phyloP scores from a whole-genome alignment of 2,888 invertebrate species.

The Drosophila macrothrix region DNA sequence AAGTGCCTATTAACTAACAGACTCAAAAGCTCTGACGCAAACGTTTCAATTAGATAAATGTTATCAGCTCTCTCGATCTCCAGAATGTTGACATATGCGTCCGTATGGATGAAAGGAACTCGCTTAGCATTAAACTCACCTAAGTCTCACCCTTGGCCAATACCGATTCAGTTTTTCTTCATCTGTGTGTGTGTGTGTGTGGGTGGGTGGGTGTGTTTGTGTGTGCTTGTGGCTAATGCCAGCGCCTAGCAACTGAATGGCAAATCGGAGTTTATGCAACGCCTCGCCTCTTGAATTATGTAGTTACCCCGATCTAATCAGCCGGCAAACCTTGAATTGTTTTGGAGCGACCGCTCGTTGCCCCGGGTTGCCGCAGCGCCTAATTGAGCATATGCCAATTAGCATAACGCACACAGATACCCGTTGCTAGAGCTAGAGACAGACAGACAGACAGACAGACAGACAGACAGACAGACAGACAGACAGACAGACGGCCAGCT shows the following conservation, averaged over 20 bases:
- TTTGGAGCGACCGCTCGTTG: conserved; percentile 39
- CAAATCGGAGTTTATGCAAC: conserved; percentile 48
- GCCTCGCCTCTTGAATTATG: conserved; percentile 55
- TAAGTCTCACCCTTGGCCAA: conserved; percentile 12
- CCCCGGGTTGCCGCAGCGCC: conserved; percentile 55
- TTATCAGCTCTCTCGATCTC: conserved; percentile 20
- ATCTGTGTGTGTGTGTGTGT: background rate
- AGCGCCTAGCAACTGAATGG: conserved; percentile 64
- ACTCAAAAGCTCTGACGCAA: background rate
- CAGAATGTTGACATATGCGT: conserved; percentile 64
- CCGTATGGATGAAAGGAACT: conserved; percentile 15
- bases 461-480: too few species aligned
- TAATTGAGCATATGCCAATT: conserved; percentile 81
- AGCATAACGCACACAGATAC: conserved; percentile 55
- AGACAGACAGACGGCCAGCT: background rate
- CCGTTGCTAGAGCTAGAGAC: background rate
- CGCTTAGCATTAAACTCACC: conserved; percentile 6
- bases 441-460: background rate
- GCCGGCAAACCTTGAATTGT: conserved; percentile 53
- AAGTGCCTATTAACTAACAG: background rate
- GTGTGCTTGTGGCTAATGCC: conserved; percentile 52
- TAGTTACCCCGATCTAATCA: conserved; percentile 77
- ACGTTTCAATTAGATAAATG: conserved; percentile 25
- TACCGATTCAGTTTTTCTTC: conserved; percentile 4
- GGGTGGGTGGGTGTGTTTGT: background rate